Base-by-base conservation (phyloP, 1,140 invertebrate species). In the Aethina tumida region DNA sequence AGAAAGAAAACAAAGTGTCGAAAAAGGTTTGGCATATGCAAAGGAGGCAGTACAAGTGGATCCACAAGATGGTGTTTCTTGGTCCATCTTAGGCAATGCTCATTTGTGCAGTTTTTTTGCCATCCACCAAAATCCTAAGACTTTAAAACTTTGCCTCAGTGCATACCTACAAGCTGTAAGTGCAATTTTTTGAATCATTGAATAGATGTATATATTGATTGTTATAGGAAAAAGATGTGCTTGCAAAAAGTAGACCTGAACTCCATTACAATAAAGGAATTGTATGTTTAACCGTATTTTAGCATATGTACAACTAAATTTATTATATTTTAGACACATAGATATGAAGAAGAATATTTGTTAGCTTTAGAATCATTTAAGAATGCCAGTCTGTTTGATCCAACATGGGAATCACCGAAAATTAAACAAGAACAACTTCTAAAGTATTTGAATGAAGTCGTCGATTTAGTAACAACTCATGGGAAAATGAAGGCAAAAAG, bases 231-330 rank as follows among this genome's bases (percentile, higher is more conserved):
- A 79, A 75, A 53, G 85, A 91, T 62, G 63, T 76, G 12, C 64
- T 79, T 5, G 76, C 83, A 1, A 74, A 64, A 53, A 76, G 73
- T 45, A 81, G 83, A 56, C 74, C 84, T 2, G 84, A 90, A 70
- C 68, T 92, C 20, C 82, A 86, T 68, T 89, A 81, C 56, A 93
- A 91, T 60, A 81, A 84, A 71, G 84, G 76, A 35, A 73, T 85
- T 50, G 85, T 90, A 68, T 75, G 73, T 71, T 52, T 49, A 41
- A 12, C 6, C 27, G 36, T 43, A 22, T 35, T 28, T 31, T 33
- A 41, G 19, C 17, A 18, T 39, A 26, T 36, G 39, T 37, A 38
- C 16, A 32, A n/a, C 5, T 2, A 17, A 21, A 12, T 45, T 41
- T 44, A 28, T 35, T n/a, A 12, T n/a, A 33, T 63, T 58, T 29